Percentiles rank a stretch among this genome's conserved stretches.
These are phyloP conservation scores for Lonchura striata DNA, from an alignment of 2,113 vertebrate genomes.

Conservation along the genomic window DNA sequence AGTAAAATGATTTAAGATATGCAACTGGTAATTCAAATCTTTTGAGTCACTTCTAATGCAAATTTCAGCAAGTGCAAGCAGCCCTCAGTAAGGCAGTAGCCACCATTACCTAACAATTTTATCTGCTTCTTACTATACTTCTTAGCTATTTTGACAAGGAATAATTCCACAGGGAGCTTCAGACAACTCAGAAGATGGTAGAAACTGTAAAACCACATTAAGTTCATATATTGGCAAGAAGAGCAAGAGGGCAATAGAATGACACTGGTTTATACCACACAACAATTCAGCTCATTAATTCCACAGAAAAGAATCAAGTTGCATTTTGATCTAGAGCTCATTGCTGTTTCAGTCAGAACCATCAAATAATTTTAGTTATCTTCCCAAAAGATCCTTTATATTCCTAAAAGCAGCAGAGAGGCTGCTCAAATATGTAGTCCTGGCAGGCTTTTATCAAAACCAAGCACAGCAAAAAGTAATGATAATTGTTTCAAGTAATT, in stretches of 20 bases:
- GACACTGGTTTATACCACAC: background rate
- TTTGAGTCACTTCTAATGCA: background rate
- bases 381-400: background rate
- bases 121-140: background rate
- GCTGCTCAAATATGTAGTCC: background rate
- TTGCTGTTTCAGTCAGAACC: background rate
- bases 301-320: background rate
- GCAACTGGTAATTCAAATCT: background rate
- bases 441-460: conserved; percentile 11
- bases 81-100: background rate
- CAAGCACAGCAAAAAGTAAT: background rate
- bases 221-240: background rate
- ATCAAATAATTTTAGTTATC: background rate
- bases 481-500: background rate
- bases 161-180: background rate
- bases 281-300: background rate
- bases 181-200: background rate
- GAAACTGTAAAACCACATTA: background rate
- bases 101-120: background rate
- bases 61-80: background rate
- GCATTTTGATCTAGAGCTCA: background rate
- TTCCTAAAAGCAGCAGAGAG: background rate
- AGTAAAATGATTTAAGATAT: background rate
- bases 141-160: background rate
- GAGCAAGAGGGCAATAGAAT: background rate